A percentile compares a stretch with the other conserved stretches of the same genome.
Conservation (phyloP, 2,888 invertebrate species). For the Protodeltote pygarga region DNA sequence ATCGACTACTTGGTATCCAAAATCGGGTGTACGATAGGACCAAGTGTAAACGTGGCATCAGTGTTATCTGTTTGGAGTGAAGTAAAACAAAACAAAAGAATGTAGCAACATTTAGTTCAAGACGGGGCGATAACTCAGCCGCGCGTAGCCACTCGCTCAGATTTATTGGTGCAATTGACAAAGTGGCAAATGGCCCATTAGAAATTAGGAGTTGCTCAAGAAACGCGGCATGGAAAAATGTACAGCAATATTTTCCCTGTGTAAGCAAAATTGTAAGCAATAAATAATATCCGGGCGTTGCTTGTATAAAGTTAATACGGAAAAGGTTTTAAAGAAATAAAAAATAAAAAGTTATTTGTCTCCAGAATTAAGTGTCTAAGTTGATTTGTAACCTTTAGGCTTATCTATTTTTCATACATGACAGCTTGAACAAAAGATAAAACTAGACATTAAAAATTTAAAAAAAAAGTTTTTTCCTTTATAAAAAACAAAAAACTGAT, state of each 20-base stretch:
- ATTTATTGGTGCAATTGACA: slow-evolving; percentile 87
- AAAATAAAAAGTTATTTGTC: slow-evolving; percentile 28
- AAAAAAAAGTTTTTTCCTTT: no score
- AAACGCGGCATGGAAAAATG: slow-evolving; percentile 76
- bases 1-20: no score
- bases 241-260: slow-evolving; percentile 79
- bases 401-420: slow-evolving; percentile 19
- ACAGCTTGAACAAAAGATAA: slow-evolving; percentile 13
- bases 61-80: slow-evolving; percentile 29
- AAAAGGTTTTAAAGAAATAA: slow-evolving; percentile 42
- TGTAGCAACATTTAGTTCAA: slow-evolving; percentile 74
- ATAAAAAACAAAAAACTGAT: no score
- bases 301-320: slow-evolving; percentile 53
- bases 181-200: slow-evolving; percentile 87
- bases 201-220: slow-evolving; percentile 82
- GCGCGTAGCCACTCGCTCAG: slow-evolving; percentile 69
- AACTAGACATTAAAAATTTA: no score
- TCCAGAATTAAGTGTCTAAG: slow-evolving; percentile 10
- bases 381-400: slow-evolving; percentile 15
- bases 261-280: slow-evolving; percentile 81
- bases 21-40: no score
- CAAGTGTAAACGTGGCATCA: no score
- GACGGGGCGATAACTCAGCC: slow-evolving; percentile 79
- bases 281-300: slow-evolving; percentile 72
- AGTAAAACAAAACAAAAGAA: slow-evolving; percentile 76